These are phyloP conservation scores for Chrysogorgia sp. DNA, from an alignment of 92 coral and sea anemone genomes.

Conservation along the genomic window DNA sequence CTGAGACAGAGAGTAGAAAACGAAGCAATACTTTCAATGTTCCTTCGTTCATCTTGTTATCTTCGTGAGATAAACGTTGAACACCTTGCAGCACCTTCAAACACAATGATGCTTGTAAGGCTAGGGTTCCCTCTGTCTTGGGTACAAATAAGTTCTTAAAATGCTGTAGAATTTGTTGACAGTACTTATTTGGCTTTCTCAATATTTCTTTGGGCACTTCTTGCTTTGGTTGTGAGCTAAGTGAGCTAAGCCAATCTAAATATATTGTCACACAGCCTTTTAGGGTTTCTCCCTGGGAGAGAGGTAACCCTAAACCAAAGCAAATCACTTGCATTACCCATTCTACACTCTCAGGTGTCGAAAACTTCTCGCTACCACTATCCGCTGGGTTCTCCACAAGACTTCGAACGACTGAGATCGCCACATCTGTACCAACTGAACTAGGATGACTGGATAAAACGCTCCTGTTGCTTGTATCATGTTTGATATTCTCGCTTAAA, in stretches of 20 bases:
- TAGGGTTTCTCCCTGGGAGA: constrained; percentile 88
- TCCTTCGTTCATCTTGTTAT: constrained; percentile 64
- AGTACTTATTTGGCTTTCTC: constrained; percentile 76
- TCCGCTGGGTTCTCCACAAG: constrained; percentile 67
- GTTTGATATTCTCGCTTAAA: constrained; percentile 70
- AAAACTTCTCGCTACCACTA: constrained; percentile 59
- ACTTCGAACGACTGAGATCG: constrained; percentile 76
- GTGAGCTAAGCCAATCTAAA: constrained; percentile 83
- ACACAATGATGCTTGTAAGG: constrained; percentile 92
- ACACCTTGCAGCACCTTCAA: constrained; percentile 77
- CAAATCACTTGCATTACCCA: constrained; percentile 99
- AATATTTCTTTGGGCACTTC: constrained; percentile 79
- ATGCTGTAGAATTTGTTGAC: constrained; percentile 83
- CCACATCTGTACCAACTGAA: constrained; percentile 85
- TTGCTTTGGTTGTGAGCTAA: constrained; percentile 66
- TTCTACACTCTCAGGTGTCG: constrained; percentile 70
- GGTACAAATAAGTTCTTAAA: constrained; percentile 83
- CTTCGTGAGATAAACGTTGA: constrained; percentile 69
- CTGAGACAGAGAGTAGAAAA: constrained; percentile 77
- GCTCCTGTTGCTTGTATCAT: constrained; percentile 75
- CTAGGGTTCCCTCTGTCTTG: constrained; percentile 77
- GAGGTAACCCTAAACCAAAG: constrained; percentile 83
- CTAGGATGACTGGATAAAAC: constrained; percentile 78
- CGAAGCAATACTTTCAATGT: constrained; percentile 90
- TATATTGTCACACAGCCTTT: constrained; percentile 90